Evolutionary conservation across 2,888 invertebrate genomes (phyloP).

Genomic region (Sussaba pulchella): DNA sequence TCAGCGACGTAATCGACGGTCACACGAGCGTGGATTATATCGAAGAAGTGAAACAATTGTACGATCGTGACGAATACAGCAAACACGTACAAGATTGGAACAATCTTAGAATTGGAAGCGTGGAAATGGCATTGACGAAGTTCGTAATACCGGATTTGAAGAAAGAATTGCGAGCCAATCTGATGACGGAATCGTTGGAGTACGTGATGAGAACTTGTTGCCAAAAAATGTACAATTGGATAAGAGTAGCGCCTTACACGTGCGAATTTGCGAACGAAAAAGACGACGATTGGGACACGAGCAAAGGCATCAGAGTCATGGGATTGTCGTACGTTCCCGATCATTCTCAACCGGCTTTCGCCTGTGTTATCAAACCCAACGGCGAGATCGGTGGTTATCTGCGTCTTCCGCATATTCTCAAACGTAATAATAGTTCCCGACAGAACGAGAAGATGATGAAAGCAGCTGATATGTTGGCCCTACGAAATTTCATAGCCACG

Average conservation of each 20-base stretch:
- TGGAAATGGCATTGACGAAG: constrained; percentile 90
- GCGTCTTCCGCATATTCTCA: constrained; percentile 92
- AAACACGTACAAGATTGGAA: constrained; percentile 97
- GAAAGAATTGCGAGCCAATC: constrained; percentile 91
- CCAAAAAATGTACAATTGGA: constrained; percentile 93
- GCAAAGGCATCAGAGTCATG: constrained; percentile 92
- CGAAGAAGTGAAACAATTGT: constrained; percentile 94
- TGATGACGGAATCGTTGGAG: constrained; percentile 94
- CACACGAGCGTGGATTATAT: constrained; percentile 84
- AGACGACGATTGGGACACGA: constrained; percentile 95
- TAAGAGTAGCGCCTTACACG: constrained; percentile 93
- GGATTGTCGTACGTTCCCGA: constrained; percentile 94
- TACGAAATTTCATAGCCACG: constrained; percentile 93
- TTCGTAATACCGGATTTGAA: constrained; percentile 93
- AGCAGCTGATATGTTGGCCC: constrained; percentile 88
- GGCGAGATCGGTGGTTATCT: constrained; percentile 96
- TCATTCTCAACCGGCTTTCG: constrained; percentile 92
- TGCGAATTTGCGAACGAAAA: constrained; percentile 88
- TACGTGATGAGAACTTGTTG: constrained; percentile 92
- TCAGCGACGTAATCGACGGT: constrained; percentile 91
- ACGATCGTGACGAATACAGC: constrained; percentile 95
- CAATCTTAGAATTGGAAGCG: constrained; percentile 92
- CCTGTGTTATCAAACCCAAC: constrained; percentile 93
- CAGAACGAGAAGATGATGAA: constrained; percentile 88
- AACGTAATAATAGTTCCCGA: constrained; percentile 90